Base-by-base conservation (phyloP, 2,797 vertebrate species). In the Clarias fuscus region DNA sequence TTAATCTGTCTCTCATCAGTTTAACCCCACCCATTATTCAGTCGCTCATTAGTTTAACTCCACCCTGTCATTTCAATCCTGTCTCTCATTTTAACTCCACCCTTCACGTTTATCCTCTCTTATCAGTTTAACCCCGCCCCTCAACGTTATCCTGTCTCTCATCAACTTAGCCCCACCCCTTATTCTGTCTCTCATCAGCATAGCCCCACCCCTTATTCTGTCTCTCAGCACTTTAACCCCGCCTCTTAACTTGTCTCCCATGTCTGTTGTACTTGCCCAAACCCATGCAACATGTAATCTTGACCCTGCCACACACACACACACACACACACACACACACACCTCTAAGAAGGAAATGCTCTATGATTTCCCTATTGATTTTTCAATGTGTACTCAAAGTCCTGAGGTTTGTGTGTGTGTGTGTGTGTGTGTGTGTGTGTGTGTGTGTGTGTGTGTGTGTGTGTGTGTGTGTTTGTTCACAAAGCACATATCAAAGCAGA, bases 281-380 rank as follows among this genome's bases (percentile, higher is more conserved):
- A 70, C 67, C 4, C 15, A 14, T 33, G 4, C 67, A 72, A 43
- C 70, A 33, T 70, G 5, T 73, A 8, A 24, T 0, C 13, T 75
- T 53, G 15, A n/a, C 43, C 5, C 73, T 22, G 5, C 37, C 33
- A n/a, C 62, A 65, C 89, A 92, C 81, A 82, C 91, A 89, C 89
- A 71, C 37, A 40, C 56, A 84, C 58, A 72, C 30, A 84, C 27
- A 82, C 37, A 43, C 89, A 73, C 58, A 53, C 53, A 85, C 53
- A 68, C 18, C 53, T 48, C 18, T 30, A 30, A 78, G 27, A 62
- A 79, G 58, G 11, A 62, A 79, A 79, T 24, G 18, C 20, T 37
- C n/a, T 17, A 7, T 81, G 14, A 65, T 48, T 68, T 79, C 67
- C 43, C 62, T 80, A 64, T 80, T 80, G 59, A 80, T 64, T 80